Base-by-base conservation (phyloP, 2,113 vertebrate genomes). In the Nothoprocta pentlandii region DNA sequence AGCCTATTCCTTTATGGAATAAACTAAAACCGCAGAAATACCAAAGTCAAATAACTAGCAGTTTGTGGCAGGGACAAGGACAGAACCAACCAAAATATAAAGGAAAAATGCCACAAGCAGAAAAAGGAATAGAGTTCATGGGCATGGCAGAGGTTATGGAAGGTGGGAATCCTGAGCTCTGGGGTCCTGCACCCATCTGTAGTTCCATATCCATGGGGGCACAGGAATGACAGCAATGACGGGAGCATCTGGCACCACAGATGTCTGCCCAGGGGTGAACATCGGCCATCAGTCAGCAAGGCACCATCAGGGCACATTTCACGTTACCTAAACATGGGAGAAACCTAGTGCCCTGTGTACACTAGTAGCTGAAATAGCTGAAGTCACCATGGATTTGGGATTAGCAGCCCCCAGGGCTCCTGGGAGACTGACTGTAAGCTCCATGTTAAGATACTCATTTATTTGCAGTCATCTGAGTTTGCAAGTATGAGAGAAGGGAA, bases 201-300 rank as follows among this genome's bases (percentile, higher is more conserved):
- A 10, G 36, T 44, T 15, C 71, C 81, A 26, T 20, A 22, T 22
- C 11, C 49, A 34, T 49, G n/a, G 42, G 56, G 34, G 11, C 44
- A 16, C 0, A 4, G 26, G 32, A 9, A 34, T 5, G 36, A 39
- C 54, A 19, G 7, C 12, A 4, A 39, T 13, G 1, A 0, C 8
- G 30, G 7, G 21, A 61, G 34, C 1, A 0, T 23, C 41, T 51
- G 19, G 6, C 51, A 16, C 42, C 1, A 2, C 25, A 12, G 41
- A 46, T 85, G 59, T 59, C 53, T 23, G 9, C 23, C 15, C 20
- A 17, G 34, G 10, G 30, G 12, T 66, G 17, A 59, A 8, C 4
- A 0, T 34, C 14, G 58, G 41, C 21, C n/a, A 4, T 23, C 30
- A 15, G 9, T 59, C 22, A 34, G 11, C 42, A 53, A 79, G 67